These are phyloP conservation scores for Zygogramma bicolorata DNA, from an alignment of 2,888 invertebrate species.

Conservation along the genomic window DNA sequence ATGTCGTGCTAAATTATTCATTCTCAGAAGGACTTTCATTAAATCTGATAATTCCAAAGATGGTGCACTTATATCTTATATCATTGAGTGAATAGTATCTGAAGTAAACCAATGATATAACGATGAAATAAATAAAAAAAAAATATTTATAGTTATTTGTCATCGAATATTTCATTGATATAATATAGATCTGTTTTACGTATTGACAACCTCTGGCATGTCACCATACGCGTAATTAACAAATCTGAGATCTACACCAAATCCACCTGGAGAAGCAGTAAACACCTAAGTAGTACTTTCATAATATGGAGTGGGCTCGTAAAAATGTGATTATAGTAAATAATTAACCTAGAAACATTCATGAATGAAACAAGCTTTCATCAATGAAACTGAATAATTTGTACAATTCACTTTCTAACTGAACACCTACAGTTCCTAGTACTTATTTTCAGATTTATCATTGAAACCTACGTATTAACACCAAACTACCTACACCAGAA, in stretches of 20 bases:
- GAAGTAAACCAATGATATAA: too few relatives aligned
- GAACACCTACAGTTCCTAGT: background rate
- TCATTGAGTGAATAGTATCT: too few relatives aligned
- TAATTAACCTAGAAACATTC: background rate
- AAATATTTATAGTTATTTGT: too few relatives aligned
- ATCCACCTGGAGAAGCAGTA: too few relatives aligned
- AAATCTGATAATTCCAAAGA: background rate
- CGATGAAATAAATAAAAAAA: too few relatives aligned
- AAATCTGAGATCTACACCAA: too few relatives aligned
- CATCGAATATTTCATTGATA: too few relatives aligned
- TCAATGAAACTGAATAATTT: constrained; percentile 5
- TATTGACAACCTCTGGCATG: too few relatives aligned
- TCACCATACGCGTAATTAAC: too few relatives aligned
- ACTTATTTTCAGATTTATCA: background rate
- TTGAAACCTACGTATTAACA: constrained; percentile 1
- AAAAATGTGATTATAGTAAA: constrained; percentile 2
- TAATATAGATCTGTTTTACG: too few relatives aligned
- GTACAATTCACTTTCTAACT: constrained; percentile 2
- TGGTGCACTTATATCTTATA: background rate
- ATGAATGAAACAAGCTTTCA: background rate
- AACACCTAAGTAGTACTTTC: background rate
- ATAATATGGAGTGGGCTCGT: background rate
- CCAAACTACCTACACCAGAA: background rate
- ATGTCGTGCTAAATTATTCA: background rate
- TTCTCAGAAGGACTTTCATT: background rate